A percentile compares a stretch with the other conserved stretches of the same genome.
These are phyloP conservation scores for Myotis brandtii DNA, from an alignment of 2,113 vertebrate species.

Conservation along the genomic window DNA sequence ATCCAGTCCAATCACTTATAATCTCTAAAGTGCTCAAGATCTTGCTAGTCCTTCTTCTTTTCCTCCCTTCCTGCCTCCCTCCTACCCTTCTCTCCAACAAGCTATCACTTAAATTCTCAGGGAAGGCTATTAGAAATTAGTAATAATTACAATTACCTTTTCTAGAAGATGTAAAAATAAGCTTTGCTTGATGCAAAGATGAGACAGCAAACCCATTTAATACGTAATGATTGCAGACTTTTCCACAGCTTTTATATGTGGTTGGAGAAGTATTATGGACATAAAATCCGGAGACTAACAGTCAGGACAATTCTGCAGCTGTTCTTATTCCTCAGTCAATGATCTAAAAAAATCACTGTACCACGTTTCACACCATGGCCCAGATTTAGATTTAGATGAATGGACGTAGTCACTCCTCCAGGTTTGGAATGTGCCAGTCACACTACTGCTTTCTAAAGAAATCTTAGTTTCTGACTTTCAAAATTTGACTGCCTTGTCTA, in stretches of 20 bases:
- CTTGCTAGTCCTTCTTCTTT: neutral
- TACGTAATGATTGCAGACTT: neutral
- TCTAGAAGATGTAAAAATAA: constrained; percentile 35
- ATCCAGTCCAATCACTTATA: neutral
- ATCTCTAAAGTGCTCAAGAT: neutral
- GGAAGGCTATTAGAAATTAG: neutral
- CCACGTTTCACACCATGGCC: neutral
- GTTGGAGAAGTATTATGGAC: neutral
- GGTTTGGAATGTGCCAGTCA: neutral
- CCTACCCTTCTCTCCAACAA: neutral
- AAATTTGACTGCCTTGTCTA: neutral
- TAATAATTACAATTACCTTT: neutral
- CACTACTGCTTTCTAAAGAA: neutral
- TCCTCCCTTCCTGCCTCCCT: fast-evolving
- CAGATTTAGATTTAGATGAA: neutral
- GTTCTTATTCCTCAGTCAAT: neutral
- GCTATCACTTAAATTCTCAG: neutral
- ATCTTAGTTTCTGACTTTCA: neutral
- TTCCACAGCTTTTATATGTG: constrained; percentile 3
- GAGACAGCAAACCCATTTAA: neutral
- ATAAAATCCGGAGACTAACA: neutral
- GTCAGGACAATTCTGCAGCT: neutral
- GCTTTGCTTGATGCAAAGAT: neutral
- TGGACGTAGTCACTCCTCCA: neutral
- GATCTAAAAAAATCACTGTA: neutral